A percentile compares a stretch with the other conserved stretches of the same genome.
These are phyloP conservation scores for Notarius lentiginosus DNA, from an alignment of 2,113 vertebrate genomes.

Conservation along the genomic window DNA sequence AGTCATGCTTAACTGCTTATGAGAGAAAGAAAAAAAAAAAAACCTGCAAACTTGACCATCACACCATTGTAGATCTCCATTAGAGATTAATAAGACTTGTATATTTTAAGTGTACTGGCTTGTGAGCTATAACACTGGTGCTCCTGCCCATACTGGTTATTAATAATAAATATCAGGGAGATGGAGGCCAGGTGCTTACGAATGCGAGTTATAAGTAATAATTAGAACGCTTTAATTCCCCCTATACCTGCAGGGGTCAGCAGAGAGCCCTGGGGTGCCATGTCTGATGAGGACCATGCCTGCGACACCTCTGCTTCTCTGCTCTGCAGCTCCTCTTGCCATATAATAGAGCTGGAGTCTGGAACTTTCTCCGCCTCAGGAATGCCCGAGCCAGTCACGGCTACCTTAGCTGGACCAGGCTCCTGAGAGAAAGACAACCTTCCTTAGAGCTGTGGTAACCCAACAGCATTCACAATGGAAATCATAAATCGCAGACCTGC, in stretches of 20 bases:
- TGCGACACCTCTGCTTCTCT: slow-evolving; percentile 71
- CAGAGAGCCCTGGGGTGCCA: slow-evolving; percentile 62
- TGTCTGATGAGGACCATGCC: slow-evolving; percentile 68
- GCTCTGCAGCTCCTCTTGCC: slow-evolving; percentile 79
- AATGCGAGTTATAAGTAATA: background rate
- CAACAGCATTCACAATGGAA: background rate
- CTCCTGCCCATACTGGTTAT: background rate
- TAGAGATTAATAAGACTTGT: background rate
- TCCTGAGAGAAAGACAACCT: slow-evolving; percentile 62
- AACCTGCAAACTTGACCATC: background rate
- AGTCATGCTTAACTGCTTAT: background rate
- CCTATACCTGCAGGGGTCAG: slow-evolving; percentile 62
- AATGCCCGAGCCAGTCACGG: slow-evolving; percentile 76
- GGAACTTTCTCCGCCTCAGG: slow-evolving; percentile 76
- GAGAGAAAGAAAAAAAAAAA: background rate
- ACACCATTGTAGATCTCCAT: background rate
- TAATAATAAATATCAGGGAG: background rate
- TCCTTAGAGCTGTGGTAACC: background rate
- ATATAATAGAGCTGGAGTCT: slow-evolving; percentile 79
- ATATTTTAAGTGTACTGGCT: background rate
- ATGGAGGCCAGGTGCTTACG: background rate
- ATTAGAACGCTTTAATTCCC: too few species aligned
- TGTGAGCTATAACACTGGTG: background rate
- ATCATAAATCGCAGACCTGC: background rate
- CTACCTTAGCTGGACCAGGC: slow-evolving; percentile 79